Evolutionary conservation across 2,113 vertebrate species (phyloP).

Genomic region (Etheostoma cragini): DNA sequence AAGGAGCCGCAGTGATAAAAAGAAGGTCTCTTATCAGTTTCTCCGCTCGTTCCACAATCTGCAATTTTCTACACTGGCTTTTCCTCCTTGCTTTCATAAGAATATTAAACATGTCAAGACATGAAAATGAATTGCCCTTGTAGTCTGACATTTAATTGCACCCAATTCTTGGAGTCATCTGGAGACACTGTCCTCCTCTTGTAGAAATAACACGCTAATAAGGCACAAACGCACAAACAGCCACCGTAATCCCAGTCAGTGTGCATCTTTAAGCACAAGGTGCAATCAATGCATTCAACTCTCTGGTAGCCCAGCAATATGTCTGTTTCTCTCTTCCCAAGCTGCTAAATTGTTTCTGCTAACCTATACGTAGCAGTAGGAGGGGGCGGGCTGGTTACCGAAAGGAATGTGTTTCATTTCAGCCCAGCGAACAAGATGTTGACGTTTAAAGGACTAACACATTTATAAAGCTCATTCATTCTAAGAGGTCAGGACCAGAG

Average conservation of each 20-base stretch:
- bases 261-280: slow-evolving; percentile 60
- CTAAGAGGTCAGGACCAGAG: slow-evolving; percentile 20
- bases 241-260: slow-evolving; percentile 52
- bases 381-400: slow-evolving; percentile 27
- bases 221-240: slow-evolving; percentile 50
- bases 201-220: slow-evolving; percentile 75
- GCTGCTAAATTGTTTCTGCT: slow-evolving; percentile 28
- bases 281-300: slow-evolving; percentile 58
- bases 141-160: slow-evolving; percentile 69
- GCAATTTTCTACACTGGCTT: slow-evolving; percentile 3
- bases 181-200: slow-evolving; percentile 39
- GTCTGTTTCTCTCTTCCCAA: slow-evolving; percentile 16
- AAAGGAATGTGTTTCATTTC: slow-evolving; percentile 25
- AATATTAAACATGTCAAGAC: slow-evolving; percentile 64
- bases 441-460: background rate
- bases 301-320: slow-evolving; percentile 66
- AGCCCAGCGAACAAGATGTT: slow-evolving; percentile 20
- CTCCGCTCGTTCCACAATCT: slow-evolving; percentile 22
- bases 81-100: background rate
- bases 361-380: slow-evolving; percentile 25
- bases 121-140: slow-evolving; percentile 64
- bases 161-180: slow-evolving; percentile 40
- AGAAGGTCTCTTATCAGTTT: slow-evolving; percentile 51
- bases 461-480: slow-evolving; percentile 9
- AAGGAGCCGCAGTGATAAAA: slow-evolving; percentile 52